These are phyloP conservation scores for Maconellicoccus hirsutus DNA, from an alignment of 1,140 invertebrate genomes.

Conservation along the genomic window DNA sequence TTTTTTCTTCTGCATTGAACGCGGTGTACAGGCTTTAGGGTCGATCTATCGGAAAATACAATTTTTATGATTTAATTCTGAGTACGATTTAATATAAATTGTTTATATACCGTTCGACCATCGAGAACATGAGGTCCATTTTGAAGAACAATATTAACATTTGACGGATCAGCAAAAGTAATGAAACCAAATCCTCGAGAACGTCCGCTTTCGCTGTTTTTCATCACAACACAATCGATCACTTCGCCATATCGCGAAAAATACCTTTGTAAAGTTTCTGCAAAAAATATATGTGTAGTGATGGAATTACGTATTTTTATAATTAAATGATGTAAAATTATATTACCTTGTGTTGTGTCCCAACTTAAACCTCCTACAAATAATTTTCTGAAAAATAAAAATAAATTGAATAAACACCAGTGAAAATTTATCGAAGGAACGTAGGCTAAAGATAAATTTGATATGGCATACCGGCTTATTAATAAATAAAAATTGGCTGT, in stretches of 20 bases:
- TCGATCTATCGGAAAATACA: conserved; percentile 55
- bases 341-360: conserved; percentile 76
- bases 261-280: conserved; percentile 80
- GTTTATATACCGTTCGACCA: conserved; percentile 53
- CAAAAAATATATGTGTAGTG: conserved; percentile 26
- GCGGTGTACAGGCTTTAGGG: conserved; percentile 90
- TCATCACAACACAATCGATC: conserved; percentile 97
- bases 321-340: neutral
- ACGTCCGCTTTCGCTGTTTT: conserved; percentile 91
- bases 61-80: neutral
- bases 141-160: conserved; percentile 79
- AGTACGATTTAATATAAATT: neutral
- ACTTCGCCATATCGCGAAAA: conserved; percentile 93
- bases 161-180: conserved; percentile 84
- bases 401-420: conserved; percentile 29
- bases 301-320: neutral
- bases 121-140: conserved; percentile 86
- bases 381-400: conserved; percentile 64
- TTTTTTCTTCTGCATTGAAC: conserved; percentile 78
- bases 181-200: conserved; percentile 95
- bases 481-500: too few relatives aligned
- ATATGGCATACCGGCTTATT: neutral
- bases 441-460: neutral
- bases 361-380: conserved; percentile 94
- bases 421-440: too few relatives aligned